Percentiles rank a stretch among this genome's conserved stretches.
phyloP scores from a whole-genome alignment of 2,888 invertebrate genomes.

The Drosophila neutralis region DNA sequence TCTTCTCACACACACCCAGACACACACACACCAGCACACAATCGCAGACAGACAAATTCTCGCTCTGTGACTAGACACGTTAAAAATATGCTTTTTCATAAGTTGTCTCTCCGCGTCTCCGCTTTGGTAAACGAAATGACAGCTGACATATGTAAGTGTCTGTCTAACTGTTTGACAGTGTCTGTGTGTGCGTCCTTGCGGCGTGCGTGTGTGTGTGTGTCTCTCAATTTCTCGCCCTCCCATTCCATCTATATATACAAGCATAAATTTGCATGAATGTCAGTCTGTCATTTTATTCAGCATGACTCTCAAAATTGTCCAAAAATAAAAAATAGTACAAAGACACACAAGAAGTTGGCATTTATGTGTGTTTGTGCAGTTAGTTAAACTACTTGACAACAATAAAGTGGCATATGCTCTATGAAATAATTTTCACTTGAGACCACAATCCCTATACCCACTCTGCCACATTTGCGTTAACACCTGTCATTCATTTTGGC shows the following conservation, averaged over 20 bases:
- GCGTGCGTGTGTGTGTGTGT: constrained; percentile 10
- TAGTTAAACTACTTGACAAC: constrained; percentile 82
- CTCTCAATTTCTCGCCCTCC: constrained; percentile 9
- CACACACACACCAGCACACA: constrained; percentile 1
- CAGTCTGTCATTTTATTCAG: constrained; percentile 15
- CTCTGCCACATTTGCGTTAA: constrained; percentile 13
- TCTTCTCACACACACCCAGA: not conserved
- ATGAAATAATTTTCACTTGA: constrained; percentile 65
- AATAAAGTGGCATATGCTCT: constrained; percentile 76
- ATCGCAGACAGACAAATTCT: constrained; percentile 3
- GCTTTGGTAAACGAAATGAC: constrained; percentile 72
- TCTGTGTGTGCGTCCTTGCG: constrained; percentile 3
- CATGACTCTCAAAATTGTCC: constrained; percentile 30
- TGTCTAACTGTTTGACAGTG: constrained; percentile 49
- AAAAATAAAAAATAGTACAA: constrained; percentile 20
- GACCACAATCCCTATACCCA: constrained; percentile 14
- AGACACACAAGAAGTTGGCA: not conserved
- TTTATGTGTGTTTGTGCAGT: constrained; percentile 34
- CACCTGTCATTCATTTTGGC: constrained; percentile 42
- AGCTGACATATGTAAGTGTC: constrained; percentile 80
- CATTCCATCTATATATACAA: constrained; percentile 2
- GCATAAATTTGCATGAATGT: constrained; percentile 6
- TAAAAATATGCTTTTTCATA: constrained; percentile 66
- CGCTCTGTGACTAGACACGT: constrained; percentile 49
- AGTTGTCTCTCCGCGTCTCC: constrained; percentile 30